Evolutionary conservation across 2,113 vertebrate species (phyloP).

Genomic region (Thermophis baileyi): DNA sequence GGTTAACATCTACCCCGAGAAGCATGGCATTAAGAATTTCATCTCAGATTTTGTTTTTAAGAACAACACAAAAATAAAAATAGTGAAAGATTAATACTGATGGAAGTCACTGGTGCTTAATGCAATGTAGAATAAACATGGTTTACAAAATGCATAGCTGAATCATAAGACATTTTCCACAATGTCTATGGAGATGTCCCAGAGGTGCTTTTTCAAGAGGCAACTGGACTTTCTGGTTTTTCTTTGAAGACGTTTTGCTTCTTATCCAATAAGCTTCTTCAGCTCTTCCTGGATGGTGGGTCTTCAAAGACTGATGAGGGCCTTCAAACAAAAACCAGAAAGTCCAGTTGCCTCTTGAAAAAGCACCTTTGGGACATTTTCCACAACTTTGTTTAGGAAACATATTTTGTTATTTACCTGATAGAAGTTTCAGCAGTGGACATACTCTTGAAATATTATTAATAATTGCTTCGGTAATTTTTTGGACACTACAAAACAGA

Average conservation of each 20-base stretch:
- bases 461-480: constrained; percentile 50
- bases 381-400: constrained; percentile 46
- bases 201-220: too few relatives aligned
- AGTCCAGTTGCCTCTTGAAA: too few relatives aligned
- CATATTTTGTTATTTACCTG: constrained; percentile 64
- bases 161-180: constrained; percentile 18
- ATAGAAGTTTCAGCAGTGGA: constrained; percentile 58
- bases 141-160: constrained; percentile 42
- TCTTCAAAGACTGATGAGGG: too few relatives aligned
- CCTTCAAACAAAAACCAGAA: too few relatives aligned
- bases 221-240: too few relatives aligned
- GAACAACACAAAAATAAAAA: neutral
- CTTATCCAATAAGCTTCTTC: too few relatives aligned
- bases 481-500: constrained; percentile 67
- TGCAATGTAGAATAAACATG: constrained; percentile 13
- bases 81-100: neutral
- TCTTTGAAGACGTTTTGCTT: too few relatives aligned
- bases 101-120: constrained; percentile 17
- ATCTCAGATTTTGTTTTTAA: neutral
- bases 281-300: too few relatives aligned
- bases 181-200: too few relatives aligned
- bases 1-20: neutral
- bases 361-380: neutral
- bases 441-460: constrained; percentile 59
- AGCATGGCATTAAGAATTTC: neutral